A percentile compares a stretch with the other conserved stretches of the same genome.
Conservation (phyloP, 2,888 invertebrate species). For the Girardia tigrina region DNA sequence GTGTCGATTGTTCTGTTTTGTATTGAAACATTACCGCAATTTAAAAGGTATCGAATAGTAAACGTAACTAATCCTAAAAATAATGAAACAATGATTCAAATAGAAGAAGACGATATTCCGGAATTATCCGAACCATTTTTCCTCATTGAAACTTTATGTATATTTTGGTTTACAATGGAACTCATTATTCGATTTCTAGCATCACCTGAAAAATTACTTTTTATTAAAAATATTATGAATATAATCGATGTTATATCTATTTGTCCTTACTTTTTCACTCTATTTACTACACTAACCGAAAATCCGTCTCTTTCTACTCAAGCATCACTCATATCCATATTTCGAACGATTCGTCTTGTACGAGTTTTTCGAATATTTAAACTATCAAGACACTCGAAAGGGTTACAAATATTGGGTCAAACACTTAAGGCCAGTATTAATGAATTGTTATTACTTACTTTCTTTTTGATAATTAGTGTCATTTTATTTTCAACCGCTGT, state of each 20-base stretch:
- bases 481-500: conserved; percentile 52
- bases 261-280: conserved; percentile 53
- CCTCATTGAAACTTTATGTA: conserved; percentile 52
- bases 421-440: conserved; percentile 53
- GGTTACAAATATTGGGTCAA: conserved; percentile 52
- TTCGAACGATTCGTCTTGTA: too few relatives aligned
- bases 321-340: conserved; percentile 52
- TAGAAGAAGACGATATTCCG: conserved; percentile 41
- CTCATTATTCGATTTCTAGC: conserved; percentile 50
- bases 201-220: conserved; percentile 51
- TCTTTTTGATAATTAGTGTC: conserved; percentile 51
- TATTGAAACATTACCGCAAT: conserved; percentile 47
- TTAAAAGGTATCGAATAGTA: too few relatives aligned
- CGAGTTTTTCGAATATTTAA: conserved; percentile 52
- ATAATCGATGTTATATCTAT: conserved; percentile 52
- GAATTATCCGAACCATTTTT: conserved; percentile 50
- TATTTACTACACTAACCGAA: conserved; percentile 45
- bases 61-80: too few relatives aligned
- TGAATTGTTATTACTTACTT: conserved; percentile 51
- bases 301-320: conserved; percentile 51
- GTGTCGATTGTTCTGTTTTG: conserved; percentile 49
- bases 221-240: conserved; percentile 52
- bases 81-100: conserved; percentile 41
- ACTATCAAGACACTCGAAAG: conserved; percentile 52
- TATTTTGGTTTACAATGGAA: conserved; percentile 53